These are phyloP conservation scores for Hypercompe scribonia DNA, from an alignment of 2,888 invertebrate genomes.

Conservation along the genomic window DNA sequence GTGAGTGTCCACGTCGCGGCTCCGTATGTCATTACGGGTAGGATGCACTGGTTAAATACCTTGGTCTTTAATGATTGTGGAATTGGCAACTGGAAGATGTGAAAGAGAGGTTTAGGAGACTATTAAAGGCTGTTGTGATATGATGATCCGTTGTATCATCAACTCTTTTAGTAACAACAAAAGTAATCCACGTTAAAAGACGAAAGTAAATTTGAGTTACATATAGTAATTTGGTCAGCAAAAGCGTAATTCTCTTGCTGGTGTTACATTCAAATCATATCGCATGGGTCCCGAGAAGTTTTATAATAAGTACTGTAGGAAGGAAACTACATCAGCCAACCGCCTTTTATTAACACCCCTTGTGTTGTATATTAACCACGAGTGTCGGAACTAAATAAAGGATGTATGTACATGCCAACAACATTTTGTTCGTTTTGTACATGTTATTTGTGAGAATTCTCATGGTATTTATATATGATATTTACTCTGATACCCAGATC, in stretches of 20 bases:
- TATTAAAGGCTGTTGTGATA: no score
- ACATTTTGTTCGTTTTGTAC: background rate
- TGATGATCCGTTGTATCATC: background rate
- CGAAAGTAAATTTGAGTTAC: background rate
- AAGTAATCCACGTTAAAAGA: background rate
- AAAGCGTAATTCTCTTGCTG: slow-evolving; percentile 30
- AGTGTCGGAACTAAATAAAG: background rate
- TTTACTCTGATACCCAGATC: background rate
- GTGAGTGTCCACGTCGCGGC: no score
- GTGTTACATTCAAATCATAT: slow-evolving; percentile 18
- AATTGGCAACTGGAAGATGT: no score
- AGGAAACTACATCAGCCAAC: slow-evolving; percentile 11
- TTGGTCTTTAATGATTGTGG: no score
- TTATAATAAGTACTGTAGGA: slow-evolving; percentile 27
- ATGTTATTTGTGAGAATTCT: background rate
- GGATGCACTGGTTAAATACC: no score
- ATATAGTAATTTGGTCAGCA: slow-evolving; percentile 26
- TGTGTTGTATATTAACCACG: background rate
- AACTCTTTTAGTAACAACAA: background rate
- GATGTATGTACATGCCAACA: background rate
- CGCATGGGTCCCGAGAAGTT: slow-evolving; percentile 18
- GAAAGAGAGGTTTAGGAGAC: no score
- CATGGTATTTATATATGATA: background rate
- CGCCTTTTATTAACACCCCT: background rate
- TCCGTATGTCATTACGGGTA: no score